phyloP scores from a whole-genome alignment of 2,888 invertebrate genomes.

The Theretra japonica region DNA sequence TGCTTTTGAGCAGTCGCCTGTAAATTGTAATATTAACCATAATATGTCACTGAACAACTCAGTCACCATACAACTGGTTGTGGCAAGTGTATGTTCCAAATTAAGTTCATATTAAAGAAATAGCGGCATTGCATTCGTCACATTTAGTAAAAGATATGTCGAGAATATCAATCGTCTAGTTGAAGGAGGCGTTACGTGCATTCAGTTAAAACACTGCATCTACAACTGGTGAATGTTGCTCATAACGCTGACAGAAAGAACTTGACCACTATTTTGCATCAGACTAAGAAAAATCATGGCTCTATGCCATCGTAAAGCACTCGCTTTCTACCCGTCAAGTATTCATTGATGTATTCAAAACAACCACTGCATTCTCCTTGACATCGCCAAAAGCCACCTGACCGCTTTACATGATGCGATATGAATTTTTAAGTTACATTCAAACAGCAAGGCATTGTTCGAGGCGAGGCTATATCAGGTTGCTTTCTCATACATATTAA shows the following conservation, averaged over 20 bases:
- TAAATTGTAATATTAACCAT: not conserved
- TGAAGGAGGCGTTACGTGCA: conserved; percentile 25
- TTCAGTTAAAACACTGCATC: conserved; percentile 57
- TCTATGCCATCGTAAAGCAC: conserved; percentile 51
- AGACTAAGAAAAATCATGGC: conserved; percentile 64
- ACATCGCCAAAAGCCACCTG: not conserved
- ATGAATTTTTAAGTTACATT: conserved; percentile 35
- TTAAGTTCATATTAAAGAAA: no score
- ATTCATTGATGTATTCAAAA: not conserved
- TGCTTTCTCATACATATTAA: conserved; percentile 50
- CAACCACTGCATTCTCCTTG: not conserved
- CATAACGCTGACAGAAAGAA: conserved; percentile 76
- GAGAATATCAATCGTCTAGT: not conserved
- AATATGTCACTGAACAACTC: not conserved
- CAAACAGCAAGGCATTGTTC: conserved; percentile 39
- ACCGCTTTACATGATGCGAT: not conserved
- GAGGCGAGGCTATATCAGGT: conserved; percentile 29
- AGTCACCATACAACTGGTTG: not conserved
- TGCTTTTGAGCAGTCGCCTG: not conserved
- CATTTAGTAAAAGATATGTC: not conserved
- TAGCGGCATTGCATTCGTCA: no score
- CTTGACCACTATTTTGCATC: conserved; percentile 75
- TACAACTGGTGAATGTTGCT: conserved; percentile 72
- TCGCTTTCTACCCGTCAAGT: conserved; percentile 46
- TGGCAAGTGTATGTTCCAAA: no score